Percentiles rank a stretch among this genome's conserved stretches.
These are phyloP conservation scores for Dipodomys ordii DNA, from an alignment of 2,113 vertebrate genomes.

Conservation along the genomic window DNA sequence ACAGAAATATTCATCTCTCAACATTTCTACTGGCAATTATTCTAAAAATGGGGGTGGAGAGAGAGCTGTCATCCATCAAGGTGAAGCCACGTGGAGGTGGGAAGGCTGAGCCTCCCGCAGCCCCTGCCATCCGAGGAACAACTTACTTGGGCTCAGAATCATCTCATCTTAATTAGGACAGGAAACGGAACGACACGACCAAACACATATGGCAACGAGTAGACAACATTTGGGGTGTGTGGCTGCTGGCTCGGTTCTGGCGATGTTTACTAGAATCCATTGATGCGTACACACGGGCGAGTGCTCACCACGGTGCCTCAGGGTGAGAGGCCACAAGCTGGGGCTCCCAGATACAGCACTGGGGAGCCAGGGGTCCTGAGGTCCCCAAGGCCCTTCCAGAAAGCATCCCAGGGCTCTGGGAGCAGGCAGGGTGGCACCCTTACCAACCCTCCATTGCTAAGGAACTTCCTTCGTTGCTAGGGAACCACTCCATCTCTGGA, in stretches of 20 bases:
- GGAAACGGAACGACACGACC: background rate
- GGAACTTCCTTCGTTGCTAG: background rate
- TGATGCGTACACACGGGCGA: background rate
- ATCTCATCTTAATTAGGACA: background rate
- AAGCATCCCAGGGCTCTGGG: background rate
- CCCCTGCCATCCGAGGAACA: background rate
- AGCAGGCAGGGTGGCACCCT: too few species aligned
- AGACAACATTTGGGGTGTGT: slow-evolving; percentile 12
- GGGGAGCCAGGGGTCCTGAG: too few species aligned
- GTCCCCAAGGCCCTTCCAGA: too few species aligned
- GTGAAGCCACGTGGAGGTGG: too few species aligned
- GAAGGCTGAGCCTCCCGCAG: background rate
- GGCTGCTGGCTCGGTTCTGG: slow-evolving; percentile 25
- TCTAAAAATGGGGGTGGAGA: background rate
- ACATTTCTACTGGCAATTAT: background rate
- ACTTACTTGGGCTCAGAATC: background rate
- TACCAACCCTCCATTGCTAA: background rate
- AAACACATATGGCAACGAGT: slow-evolving; percentile 57
- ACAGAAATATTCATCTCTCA: background rate
- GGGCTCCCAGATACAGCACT: background rate
- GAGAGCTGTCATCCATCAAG: background rate
- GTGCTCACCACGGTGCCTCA: background rate
- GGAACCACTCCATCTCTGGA: background rate
- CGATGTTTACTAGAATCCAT: slow-evolving; percentile 52
- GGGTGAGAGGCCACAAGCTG: background rate